phyloP scores from a whole-genome alignment of 1,140 invertebrate species.

The Coptotermes formosanus region DNA sequence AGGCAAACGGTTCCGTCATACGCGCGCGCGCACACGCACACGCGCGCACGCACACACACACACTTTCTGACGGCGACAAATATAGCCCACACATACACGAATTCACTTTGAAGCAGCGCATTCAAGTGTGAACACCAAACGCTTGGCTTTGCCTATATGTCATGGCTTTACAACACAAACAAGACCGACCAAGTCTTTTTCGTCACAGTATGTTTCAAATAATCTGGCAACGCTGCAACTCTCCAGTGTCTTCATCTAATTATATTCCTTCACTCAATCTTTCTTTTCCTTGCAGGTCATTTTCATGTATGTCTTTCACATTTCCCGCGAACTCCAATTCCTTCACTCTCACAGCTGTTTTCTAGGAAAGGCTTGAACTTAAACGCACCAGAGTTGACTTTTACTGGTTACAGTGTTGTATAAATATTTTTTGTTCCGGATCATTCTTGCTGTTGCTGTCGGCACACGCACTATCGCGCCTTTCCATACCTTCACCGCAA shows the following conservation, averaged over 20 bases:
- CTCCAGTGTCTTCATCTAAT: slow-evolving; percentile 18
- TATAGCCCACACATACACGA: neutral
- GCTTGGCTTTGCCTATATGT: neutral
- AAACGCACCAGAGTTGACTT: too few species aligned
- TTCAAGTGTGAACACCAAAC: neutral
- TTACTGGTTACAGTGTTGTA: too few species aligned
- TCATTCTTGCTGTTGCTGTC: too few species aligned
- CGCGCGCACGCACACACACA: too few species aligned
- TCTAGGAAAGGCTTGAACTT: neutral
- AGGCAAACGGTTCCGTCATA: neutral
- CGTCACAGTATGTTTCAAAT: neutral
- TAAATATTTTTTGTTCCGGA: too few species aligned
- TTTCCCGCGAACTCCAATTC: neutral
- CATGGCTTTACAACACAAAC: neutral
- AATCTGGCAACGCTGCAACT: slow-evolving; percentile 21
- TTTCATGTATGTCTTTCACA: too few species aligned
- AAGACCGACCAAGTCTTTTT: neutral
- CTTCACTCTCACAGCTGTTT: neutral
- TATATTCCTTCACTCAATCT: slow-evolving; percentile 25
- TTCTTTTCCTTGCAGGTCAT: neutral
- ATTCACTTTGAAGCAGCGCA: neutral
- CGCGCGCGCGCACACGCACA: too few species aligned
- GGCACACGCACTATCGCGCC: neutral
- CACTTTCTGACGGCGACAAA: neutral
- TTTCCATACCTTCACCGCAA: neutral